Base-by-base conservation (phyloP, 2,113 vertebrate genomes). In the Actenoides lindsayi region DNA sequence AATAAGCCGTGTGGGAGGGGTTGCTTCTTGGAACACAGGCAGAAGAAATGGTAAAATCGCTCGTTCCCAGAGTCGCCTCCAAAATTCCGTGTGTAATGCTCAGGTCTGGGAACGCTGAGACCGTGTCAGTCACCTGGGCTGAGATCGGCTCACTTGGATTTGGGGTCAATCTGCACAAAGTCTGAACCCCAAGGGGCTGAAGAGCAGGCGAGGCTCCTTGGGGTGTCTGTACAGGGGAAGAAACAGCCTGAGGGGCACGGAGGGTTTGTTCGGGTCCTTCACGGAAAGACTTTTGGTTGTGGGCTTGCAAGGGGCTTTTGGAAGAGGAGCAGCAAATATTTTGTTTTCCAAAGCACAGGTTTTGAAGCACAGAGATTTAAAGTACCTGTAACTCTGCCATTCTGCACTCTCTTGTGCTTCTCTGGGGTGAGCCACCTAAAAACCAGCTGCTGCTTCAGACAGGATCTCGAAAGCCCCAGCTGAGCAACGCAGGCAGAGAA, bases 401-500 rank as follows among this genome's bases (percentile, higher is more conserved):
- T 37, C n/a, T 33, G 37, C n/a, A 35, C 3, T 5, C 33, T 41
- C n/a, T 9, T 2, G 13, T 9, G 42, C 42, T 30, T 6, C 3
- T 6, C 48, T 3, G 33, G 53, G 57, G 46, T 51, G 15, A 82
- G 23, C 24, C 74, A 6, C 6, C 64, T 3, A 4, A 44, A 74
- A 67, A 35, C 4, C 64, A 39, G 28, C 50, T 42, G n/a, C 62
- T 70, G 50, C 78, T 50, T 8, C 3, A 0, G 6, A 2, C 1
- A 4, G 4, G 21, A 25, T 37, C 30, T 54, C 0, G 2, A 16
- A 56, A 46, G n/a, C 16, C 44, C 30, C 37, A 25, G 0, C 15
- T 28, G 15, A 3, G 7, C 37, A 25, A 1, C 0, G 2, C 11
- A 2, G 51, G n/a, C 60, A 41, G 41, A 11, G 65, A 17, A 24